Conservation (phyloP, 2,797 vertebrate species). For the Catamblyrhynchus diadema region DNA sequence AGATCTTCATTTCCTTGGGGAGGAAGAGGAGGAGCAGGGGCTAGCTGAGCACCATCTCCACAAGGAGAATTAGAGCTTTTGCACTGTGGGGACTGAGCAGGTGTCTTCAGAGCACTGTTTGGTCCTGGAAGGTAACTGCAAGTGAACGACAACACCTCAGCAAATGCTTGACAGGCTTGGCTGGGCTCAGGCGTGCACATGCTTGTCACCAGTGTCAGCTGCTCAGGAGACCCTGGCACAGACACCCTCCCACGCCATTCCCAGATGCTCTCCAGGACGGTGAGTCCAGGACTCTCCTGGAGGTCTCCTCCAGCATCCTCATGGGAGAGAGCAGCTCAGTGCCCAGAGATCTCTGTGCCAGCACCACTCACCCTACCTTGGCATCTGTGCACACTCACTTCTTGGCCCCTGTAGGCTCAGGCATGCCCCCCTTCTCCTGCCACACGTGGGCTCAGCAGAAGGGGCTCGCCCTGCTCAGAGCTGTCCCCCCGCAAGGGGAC, state of each 20-base stretch:
- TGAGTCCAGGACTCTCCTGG: neutral
- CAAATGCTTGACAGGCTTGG: conserved; percentile 15
- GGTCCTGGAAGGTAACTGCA: conserved; percentile 61
- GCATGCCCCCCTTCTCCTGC: neutral
- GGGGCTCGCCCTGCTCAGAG: neutral
- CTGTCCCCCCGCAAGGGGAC: neutral
- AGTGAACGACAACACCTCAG: conserved; percentile 57
- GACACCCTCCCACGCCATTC: neutral
- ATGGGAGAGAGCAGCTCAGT: neutral
- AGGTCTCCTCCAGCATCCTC: neutral
- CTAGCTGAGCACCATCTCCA: conserved; percentile 61
- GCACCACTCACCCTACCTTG: conserved; percentile 35
- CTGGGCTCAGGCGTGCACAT: conserved; percentile 43
- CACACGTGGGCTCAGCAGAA: neutral
- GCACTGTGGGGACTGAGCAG: conserved; percentile 43
- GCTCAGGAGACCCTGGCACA: conserved; percentile 39
- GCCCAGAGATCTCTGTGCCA: neutral
- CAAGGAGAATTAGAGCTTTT: conserved; percentile 60
- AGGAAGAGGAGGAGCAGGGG: conserved; percentile 47
- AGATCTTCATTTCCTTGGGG: conserved; percentile 48
- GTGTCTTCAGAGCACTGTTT: conserved; percentile 51
- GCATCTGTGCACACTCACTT: neutral
- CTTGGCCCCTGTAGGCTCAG: neutral
- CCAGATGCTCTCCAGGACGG: neutral
- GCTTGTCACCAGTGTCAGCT: conserved; percentile 35